These are phyloP conservation scores for Pangasius sanitwongsei DNA, from an alignment of 2,797 vertebrate species.

Conservation along the genomic window DNA sequence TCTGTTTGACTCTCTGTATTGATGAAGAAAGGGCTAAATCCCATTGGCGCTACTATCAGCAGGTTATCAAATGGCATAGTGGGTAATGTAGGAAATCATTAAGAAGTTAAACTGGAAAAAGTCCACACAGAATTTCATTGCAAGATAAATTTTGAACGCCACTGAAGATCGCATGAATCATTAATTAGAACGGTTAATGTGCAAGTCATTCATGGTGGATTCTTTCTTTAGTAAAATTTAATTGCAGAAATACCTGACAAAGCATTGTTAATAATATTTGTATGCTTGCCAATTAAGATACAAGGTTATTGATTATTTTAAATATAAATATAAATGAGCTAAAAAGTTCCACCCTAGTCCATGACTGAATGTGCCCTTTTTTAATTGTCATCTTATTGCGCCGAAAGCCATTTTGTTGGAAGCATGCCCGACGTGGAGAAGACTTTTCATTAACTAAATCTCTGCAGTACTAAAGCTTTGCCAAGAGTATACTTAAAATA, in stretches of 20 bases:
- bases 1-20: neutral
- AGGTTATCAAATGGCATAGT: neutral
- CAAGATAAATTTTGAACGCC: neutral
- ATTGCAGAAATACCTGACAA: neutral
- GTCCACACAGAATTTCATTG: neutral
- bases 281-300: neutral
- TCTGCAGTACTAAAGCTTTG: neutral
- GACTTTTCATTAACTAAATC: conserved; percentile 4
- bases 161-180: neutral
- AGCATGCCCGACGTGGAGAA: neutral
- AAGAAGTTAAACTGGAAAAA: neutral
- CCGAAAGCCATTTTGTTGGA: neutral
- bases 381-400: neutral
- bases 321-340: neutral
- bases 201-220: neutral
- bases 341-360: neutral
- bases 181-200: neutral
- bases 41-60: neutral
- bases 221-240: neutral
- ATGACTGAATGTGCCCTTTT: neutral
- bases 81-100: neutral
- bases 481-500: conserved; percentile 29
- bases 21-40: neutral
- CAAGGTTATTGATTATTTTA: neutral
- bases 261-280: neutral